A percentile compares a stretch with the other conserved stretches of the same genome.
phyloP scores from a whole-genome alignment of 2,113 vertebrate genomes.

The Indri indri region DNA sequence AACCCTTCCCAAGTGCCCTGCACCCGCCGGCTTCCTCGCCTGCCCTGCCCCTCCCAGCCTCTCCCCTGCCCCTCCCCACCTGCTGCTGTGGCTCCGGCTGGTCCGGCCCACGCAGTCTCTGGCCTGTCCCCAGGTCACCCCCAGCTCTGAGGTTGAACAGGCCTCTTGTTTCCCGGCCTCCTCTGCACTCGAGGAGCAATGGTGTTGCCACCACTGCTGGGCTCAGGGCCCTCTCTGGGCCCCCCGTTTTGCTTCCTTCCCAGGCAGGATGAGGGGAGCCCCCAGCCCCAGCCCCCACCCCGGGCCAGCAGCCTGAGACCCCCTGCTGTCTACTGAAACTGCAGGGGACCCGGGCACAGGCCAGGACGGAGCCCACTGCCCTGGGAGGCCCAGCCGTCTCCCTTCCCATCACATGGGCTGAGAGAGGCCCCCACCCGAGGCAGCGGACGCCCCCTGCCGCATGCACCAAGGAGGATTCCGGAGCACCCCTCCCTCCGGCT shows the following conservation, averaged over 20 bases:
- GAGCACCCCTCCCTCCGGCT: background rate
- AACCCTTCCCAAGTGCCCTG: background rate
- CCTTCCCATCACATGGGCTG: background rate
- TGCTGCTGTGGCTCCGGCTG: fast-evolving
- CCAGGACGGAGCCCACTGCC: fast-evolving
- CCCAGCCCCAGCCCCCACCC: background rate
- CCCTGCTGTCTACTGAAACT: fast-evolving
- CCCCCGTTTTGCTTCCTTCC: background rate
- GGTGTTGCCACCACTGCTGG: too few relatives aligned
- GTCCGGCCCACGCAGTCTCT: background rate
- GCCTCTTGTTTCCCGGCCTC: background rate
- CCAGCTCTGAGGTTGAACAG: background rate
- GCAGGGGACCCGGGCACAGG: fast-evolving
- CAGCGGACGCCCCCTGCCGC: fast-evolving
- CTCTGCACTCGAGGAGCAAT: fast-evolving
- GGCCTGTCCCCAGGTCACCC: fast-evolving
- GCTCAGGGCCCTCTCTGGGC: background rate
- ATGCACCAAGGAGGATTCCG: background rate
- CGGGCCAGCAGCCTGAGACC: background rate
- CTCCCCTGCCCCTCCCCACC: fast-evolving
- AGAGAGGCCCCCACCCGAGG: too few relatives aligned
- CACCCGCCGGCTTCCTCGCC: background rate
- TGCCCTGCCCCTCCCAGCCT: too few relatives aligned
- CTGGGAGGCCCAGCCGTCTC: background rate
- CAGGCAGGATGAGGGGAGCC: background rate